Evolutionary conservation across 2,888 invertebrate species (phyloP), one percentile per base, ranked within the genome.

Genomic region (Volucella inanis): DNA sequence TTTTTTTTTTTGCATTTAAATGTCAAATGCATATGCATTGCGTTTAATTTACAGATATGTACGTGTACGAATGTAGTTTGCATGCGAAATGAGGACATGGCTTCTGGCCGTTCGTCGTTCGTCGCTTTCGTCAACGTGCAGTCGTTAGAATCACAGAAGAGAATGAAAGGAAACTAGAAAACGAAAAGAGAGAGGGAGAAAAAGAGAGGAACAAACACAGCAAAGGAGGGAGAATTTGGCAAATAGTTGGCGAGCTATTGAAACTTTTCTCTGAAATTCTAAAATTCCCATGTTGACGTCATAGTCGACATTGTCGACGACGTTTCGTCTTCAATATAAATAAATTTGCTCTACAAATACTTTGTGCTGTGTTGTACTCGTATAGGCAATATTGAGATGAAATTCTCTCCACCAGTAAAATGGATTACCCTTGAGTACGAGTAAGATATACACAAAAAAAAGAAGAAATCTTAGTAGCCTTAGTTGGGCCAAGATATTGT

Each of bases 11-110:
- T 50, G 55, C 6, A 67, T 72, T 74, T 64, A 75, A 74, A 75
- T 76, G 84, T 67, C 71, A 80, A 80, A 76, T 80, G 84, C 80
- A 84, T 76, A 85, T 85, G 84, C 84, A 85, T 68, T 79, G 70
- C 79, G 74, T 84, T 70, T 22, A 15, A 71, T 49, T 59, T 43
- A 52, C 57, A 64, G 31, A 65, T 31, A 39, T 43, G 10, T 12
- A 39, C 54, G 10, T 12, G 43, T 52, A 9, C 52, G 50, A 38
- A 50, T 22, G 49, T 67, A 52, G 64, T 74, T 81, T 67, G 59
- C 64, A 79, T 74, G 43, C 39, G 50, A 41, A 64, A 82, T 74
- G 81, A 70, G 45, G 50, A 79, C 52, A 74, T 70, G 79, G 68
- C 78, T 74, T 79, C 79, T 74, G 74, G 74, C 70, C 22, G 70